These are phyloP conservation scores for Actinopyga echinites DNA, from an alignment of 53 echinoderm and acorn worm species.

Conservation along the genomic window DNA sequence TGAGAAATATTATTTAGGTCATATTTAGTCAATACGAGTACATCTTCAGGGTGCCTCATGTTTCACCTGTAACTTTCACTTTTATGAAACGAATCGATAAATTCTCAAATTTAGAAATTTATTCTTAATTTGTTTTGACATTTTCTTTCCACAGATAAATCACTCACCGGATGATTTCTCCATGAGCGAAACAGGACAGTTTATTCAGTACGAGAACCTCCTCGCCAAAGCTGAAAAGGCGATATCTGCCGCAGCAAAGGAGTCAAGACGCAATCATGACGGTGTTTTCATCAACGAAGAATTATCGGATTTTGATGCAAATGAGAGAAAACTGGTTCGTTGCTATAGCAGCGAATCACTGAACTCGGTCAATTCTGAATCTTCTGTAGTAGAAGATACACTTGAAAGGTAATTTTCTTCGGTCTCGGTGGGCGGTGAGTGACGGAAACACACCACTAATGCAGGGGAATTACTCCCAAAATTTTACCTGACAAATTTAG, in stretches of 20 bases:
- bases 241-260: conserved; percentile 82
- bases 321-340: conserved; percentile 78
- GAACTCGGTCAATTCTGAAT: conserved; percentile 81
- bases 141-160: conserved; percentile 43
- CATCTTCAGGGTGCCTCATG: no score
- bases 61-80: no score
- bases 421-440: no score
- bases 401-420: conserved; percentile 58
- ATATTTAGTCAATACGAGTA: no score
- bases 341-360: conserved; percentile 94
- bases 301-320: conserved; percentile 49
- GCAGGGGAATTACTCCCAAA: no score
- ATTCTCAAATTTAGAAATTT: no score
- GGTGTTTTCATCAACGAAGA: conserved; percentile 62
- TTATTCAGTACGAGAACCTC: conserved; percentile 83
- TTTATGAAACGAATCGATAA: no score
- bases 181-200: conserved; percentile 67
- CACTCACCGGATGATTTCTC: conserved; percentile 54
- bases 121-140: no score
- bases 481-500: no score
- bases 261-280: conserved; percentile 60
- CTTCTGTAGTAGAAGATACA: conserved; percentile 79
- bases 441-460: no score
- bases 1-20: no score
- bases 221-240: conserved; percentile 90